Percentiles rank a stretch among this genome's conserved stretches.
These are phyloP conservation scores for Numida meleagris DNA, from an alignment of 2,113 vertebrate genomes.

Conservation along the genomic window DNA sequence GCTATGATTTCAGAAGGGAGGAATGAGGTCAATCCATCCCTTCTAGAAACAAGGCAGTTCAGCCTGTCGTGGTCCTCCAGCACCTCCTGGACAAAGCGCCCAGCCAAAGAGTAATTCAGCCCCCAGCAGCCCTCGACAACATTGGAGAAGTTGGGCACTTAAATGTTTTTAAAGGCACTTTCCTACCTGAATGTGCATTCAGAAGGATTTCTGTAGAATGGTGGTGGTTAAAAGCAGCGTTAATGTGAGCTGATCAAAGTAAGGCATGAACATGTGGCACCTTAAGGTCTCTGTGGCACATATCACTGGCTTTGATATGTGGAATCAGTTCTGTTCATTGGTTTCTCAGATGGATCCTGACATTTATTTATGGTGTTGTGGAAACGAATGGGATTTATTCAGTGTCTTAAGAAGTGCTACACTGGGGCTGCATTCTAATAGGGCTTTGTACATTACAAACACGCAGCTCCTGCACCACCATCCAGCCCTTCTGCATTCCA, in stretches of 20 bases:
- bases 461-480: neutral
- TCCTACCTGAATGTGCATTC: neutral
- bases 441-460: neutral
- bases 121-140: neutral
- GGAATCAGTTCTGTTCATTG: neutral
- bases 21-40: neutral
- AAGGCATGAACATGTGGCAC: fast-evolving
- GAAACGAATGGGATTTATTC: neutral
- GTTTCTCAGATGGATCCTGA: neutral
- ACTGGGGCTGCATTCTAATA: neutral
- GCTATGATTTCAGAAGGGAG: neutral
- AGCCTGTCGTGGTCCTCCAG: neutral
- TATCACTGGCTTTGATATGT: neutral
- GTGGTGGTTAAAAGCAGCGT: neutral
- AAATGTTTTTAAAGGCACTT: neutral
- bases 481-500: neutral
- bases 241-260: neutral
- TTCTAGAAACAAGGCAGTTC: neutral
- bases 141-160: neutral
- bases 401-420: neutral
- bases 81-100: neutral
- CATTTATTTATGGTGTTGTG: neutral
- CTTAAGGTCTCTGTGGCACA: neutral
- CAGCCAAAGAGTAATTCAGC: neutral
- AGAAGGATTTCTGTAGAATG: neutral